Evolutionary conservation across 2,113 vertebrate genomes (phyloP).

Genomic region (Grallaria varia): DNA sequence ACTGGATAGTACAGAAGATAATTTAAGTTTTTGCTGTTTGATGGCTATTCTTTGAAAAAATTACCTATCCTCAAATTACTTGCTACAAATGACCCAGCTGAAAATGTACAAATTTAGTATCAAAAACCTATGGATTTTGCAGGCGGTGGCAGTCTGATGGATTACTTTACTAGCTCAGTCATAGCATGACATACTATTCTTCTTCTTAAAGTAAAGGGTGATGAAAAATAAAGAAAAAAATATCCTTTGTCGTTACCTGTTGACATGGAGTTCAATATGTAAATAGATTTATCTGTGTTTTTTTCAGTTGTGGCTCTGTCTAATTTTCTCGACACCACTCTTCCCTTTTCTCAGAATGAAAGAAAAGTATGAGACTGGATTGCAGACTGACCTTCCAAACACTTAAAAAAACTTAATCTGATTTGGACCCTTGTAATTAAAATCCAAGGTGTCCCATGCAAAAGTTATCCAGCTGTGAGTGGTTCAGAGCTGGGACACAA

Average conservation of each 20-base stretch:
- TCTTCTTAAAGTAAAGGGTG: background rate
- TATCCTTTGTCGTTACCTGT: background rate
- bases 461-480: background rate
- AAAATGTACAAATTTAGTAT: background rate
- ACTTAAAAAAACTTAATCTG: background rate
- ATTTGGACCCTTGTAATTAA: background rate
- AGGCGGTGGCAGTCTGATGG: background rate
- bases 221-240: background rate
- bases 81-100: background rate
- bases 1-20: background rate
- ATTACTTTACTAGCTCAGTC: background rate
- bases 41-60: background rate
- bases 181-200: background rate
- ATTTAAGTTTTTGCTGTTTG: background rate
- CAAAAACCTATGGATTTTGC: background rate
- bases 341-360: background rate
- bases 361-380: background rate
- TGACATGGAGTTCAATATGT: background rate
- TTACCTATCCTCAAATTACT: background rate
- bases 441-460: background rate
- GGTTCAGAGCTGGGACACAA: background rate
- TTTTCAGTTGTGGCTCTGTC: background rate
- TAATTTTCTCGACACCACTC: background rate
- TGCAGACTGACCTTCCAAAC: background rate
- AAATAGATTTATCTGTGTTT: background rate